These are phyloP conservation scores for Galemys pyrenaicus DNA, from an alignment of 2,113 vertebrate species.

Conservation along the genomic window DNA sequence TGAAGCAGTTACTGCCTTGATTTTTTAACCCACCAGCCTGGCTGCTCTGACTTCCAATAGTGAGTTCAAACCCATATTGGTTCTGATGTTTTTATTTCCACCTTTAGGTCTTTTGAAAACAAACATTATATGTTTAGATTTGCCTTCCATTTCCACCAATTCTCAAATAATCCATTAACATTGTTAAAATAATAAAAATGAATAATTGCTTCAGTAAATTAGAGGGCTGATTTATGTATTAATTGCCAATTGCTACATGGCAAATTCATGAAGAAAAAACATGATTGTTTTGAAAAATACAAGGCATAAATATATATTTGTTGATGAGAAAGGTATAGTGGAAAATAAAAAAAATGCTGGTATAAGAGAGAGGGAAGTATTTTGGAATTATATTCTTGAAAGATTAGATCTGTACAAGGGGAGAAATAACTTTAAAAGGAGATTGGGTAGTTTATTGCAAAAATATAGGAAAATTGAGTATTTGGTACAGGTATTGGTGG, in stretches of 20 bases:
- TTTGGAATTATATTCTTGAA: background rate
- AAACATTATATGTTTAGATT: conserved; percentile 13
- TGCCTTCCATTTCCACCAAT: background rate
- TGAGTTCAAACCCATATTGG: background rate
- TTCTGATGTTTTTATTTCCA: background rate
- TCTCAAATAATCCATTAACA: background rate
- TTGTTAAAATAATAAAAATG: conserved; percentile 2
- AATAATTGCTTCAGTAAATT: background rate
- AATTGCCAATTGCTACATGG: background rate
- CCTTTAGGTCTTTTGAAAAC: background rate
- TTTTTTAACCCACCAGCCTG: background rate
- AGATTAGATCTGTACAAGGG: background rate
- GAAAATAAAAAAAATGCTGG: background rate
- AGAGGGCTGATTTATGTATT: background rate
- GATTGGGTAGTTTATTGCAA: background rate
- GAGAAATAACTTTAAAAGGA: background rate
- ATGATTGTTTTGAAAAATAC: conserved; percentile 22
- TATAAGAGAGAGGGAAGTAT: background rate
- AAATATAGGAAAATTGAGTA: background rate
- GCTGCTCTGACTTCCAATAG: background rate
- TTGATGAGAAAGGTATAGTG: background rate
- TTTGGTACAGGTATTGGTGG: background rate
- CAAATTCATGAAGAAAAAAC: background rate
- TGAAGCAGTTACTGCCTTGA: background rate
- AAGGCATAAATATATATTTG: background rate